Conservation (phyloP, 2,797 vertebrate genomes). For the Cyprinodon diabolis region DNA sequence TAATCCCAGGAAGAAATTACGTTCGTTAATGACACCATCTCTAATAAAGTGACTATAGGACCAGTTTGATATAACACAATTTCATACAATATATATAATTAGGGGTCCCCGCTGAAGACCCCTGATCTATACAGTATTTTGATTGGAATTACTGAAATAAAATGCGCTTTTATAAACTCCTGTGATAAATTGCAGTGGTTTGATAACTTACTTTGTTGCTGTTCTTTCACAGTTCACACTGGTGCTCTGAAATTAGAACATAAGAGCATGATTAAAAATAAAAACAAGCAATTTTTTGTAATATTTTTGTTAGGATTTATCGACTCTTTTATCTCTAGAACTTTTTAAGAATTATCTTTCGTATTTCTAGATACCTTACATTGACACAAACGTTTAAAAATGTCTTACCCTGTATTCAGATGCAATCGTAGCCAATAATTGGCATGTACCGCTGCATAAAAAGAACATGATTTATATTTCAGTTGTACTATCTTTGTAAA, state of each 20-base stretch:
- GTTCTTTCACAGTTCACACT: slow-evolving; percentile 16
- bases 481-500: background rate
- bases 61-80: no score
- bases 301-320: background rate
- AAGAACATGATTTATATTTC: background rate
- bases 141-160: background rate
- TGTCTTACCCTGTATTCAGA: slow-evolving; percentile 54
- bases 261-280: background rate
- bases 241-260: slow-evolving; percentile 39
- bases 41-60: no score
- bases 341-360: background rate
- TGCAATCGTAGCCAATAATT: background rate
- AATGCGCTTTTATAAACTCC: background rate
- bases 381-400: background rate
- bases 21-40: no score
- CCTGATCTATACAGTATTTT: background rate
- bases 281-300: background rate
- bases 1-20: no score
- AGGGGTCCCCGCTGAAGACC: no score
- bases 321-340: background rate
- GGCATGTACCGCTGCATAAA: slow-evolving; percentile 41
- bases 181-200: background rate
- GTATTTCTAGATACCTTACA: background rate
- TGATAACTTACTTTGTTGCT: slow-evolving; percentile 46
- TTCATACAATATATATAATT: no score